Base-by-base conservation (phyloP, 1,140 invertebrate species). In the Diorhabda sublineata region DNA sequence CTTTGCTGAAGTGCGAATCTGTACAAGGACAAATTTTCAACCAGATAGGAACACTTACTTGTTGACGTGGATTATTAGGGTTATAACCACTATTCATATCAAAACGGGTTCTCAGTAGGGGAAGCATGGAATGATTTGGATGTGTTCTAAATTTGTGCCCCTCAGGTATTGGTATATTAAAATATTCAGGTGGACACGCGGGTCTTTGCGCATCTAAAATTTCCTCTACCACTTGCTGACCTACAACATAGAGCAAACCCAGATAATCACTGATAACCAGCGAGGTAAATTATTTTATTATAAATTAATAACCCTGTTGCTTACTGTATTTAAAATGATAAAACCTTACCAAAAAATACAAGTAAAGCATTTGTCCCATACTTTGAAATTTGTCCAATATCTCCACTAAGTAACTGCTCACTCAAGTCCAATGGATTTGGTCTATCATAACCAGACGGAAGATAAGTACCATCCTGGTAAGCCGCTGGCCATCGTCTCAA, bases 151-250 rank as follows among this genome's bases (percentile, higher is more conserved):
- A 84, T 3, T 9, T 47, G 73, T 87, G 84, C 45, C 74, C 67
- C 58, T 79, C 45, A 8, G 85, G 84, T 58, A 88, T 83, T 41
- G 73, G n/a, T 63, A 88, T 83, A 68, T 86, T 87, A 67, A 86
- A 84, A 75, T 87, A 87, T 76, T 86, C 84, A 0, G 85, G 85
- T 9, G 86, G 86, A 78, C 85, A 87, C n/a, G 82, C 82, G 11
- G 84, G 75, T 69, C 83, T 77, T 74, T 88, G 86, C 6, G 85
- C 83, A 80, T 89, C 87, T 60, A 89, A 75, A 66, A 89, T 86
- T 80, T 89, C 87, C 76, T 89, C 87, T 9, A 88, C 86, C 3
- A 88, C 81, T 78, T 89, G 87, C 74, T 88, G 86, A 61, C 85
- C 85, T 71, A 42, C 41, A 9, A 68, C 26, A 26, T 26, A 4